Percentiles rank a stretch among this genome's conserved stretches.
phyloP scores from a whole-genome alignment of 2,113 vertebrate species.

The Ginglymostoma cirratum region DNA sequence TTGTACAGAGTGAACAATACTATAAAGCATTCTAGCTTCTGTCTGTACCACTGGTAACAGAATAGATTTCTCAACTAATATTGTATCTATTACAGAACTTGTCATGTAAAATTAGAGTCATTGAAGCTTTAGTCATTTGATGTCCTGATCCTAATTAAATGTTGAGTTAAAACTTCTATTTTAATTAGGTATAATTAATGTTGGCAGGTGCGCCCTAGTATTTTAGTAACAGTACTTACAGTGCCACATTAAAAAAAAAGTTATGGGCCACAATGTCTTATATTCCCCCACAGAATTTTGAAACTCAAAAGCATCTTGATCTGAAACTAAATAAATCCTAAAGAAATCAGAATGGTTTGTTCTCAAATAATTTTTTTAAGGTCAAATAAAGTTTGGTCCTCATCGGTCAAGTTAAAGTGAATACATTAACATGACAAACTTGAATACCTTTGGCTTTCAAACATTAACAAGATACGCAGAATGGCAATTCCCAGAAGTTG shows the following conservation, averaged over 20 bases:
- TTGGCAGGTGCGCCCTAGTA: neutral
- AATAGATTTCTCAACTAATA: neutral
- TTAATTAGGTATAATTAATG: neutral
- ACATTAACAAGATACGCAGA: neutral
- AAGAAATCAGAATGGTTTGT: neutral
- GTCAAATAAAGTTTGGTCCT: neutral
- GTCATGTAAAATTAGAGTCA: neutral
- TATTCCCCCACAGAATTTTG: neutral
- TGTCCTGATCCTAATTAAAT: neutral
- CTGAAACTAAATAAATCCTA: neutral
- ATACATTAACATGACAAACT: neutral
- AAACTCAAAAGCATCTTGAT: neutral
- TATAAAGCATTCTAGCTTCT: neutral
- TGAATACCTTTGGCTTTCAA: neutral
- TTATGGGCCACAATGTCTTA: neutral
- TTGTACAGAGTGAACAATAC: neutral
- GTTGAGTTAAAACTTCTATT: neutral
- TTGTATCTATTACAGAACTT: neutral
- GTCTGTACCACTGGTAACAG: neutral
- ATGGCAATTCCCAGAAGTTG: neutral
- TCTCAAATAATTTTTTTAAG: neutral
- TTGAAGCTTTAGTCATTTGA: neutral
- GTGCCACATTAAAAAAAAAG: neutral
- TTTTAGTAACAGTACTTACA: neutral
- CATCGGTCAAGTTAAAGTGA: neutral